Conservation (phyloP, 2,113 vertebrate genomes). For the Phasianus colchicus region DNA sequence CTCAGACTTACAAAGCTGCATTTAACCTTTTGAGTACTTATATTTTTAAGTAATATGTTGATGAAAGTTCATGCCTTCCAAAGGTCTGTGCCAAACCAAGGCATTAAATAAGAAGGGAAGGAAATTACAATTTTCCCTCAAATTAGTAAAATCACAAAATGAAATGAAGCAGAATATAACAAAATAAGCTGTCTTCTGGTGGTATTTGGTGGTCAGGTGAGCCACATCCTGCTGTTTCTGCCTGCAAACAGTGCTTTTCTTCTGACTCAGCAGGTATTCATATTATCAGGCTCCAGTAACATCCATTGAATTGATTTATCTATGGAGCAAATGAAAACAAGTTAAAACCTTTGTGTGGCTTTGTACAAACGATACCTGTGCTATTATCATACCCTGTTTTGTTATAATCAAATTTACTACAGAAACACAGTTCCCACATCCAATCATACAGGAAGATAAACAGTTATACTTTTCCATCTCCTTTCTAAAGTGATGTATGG, state of each 20-base stretch:
- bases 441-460: neutral
- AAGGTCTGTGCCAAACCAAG: neutral
- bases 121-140: neutral
- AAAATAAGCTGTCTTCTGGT: neutral
- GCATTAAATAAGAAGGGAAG: neutral
- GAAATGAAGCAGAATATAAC: neutral
- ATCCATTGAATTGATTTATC: neutral
- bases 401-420: neutral
- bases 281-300: neutral
- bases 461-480: neutral
- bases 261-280: neutral
- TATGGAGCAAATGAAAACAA: neutral
- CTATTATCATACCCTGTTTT: neutral
- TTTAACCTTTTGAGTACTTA: neutral
- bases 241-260: neutral
- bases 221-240: neutral
- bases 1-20: neutral
- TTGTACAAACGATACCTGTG: neutral
- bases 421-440: neutral
- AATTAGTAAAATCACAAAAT: neutral
- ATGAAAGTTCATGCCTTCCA: neutral
- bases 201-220: neutral
- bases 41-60: neutral
- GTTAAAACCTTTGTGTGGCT: neutral
- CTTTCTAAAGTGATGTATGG: neutral